A percentile compares a stretch with the other conserved stretches of the same genome.
These are phyloP conservation scores for Sycophaga agraensis DNA, from an alignment of 1,140 invertebrate species.

Conservation along the genomic window DNA sequence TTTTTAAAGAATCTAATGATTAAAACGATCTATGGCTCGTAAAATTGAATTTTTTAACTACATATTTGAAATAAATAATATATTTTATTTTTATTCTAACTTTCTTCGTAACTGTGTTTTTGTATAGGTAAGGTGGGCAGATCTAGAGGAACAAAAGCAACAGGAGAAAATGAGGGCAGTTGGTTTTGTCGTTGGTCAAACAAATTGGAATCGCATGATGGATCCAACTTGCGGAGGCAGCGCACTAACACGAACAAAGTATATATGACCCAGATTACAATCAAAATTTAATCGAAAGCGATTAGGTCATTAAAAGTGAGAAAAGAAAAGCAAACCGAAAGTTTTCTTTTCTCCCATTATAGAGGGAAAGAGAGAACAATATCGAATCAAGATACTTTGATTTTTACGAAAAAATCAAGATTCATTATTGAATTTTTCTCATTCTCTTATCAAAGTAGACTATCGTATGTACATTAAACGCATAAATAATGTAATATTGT, in stretches of 20 bases:
- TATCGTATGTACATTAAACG: no score
- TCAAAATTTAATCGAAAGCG: conserved; percentile 26
- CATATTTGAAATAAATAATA: neutral
- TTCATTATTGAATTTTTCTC: neutral
- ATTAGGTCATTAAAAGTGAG: neutral
- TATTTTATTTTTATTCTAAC: neutral
- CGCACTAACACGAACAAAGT: conserved; percentile 91
- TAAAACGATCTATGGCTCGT: no score
- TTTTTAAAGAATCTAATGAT: no score
- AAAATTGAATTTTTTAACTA: no score
- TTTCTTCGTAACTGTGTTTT: conserved; percentile 7
- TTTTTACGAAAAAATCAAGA: neutral
- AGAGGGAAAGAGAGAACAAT: neutral
- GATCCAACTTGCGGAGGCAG: conserved; percentile 85
- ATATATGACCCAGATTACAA: conserved; percentile 63
- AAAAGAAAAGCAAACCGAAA: neutral
- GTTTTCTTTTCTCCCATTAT: neutral
- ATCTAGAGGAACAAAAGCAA: conserved; percentile 86
- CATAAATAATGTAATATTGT: neutral
- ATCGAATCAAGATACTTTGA: no score
- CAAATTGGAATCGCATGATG: conserved; percentile 92
- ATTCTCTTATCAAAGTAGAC: no score
- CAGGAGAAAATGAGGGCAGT: conserved; percentile 90
- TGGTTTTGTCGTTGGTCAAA: conserved; percentile 93
- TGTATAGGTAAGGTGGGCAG: conserved; percentile 92